These are phyloP conservation scores for Rhyzopertha dominica DNA, from an alignment of 1,140 invertebrate species.

Conservation along the genomic window DNA sequence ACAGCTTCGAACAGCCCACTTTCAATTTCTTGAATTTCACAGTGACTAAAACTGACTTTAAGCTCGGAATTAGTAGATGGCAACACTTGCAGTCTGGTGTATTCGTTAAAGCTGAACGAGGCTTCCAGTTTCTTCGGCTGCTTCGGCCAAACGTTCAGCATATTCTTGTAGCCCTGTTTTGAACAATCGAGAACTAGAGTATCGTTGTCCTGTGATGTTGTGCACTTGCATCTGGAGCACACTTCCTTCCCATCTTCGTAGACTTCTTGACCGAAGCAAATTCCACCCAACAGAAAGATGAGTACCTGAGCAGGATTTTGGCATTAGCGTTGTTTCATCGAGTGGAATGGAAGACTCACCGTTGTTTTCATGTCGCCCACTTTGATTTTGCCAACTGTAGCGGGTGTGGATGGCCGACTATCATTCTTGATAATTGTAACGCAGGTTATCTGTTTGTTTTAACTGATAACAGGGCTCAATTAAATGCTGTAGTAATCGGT, in stretches of 20 bases:
- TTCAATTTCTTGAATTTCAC: conserved; percentile 54
- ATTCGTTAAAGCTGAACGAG: conserved; percentile 45
- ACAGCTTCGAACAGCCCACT: conserved; percentile 59
- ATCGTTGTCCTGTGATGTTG: not conserved
- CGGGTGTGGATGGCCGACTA: too few relatives aligned
- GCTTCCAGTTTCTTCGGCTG: conserved; percentile 40
- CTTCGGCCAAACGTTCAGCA: conserved; percentile 45
- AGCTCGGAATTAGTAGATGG: conserved; percentile 42
- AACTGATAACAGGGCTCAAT: too few relatives aligned
- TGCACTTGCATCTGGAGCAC: conserved; percentile 2
- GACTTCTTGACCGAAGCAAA: too few relatives aligned
- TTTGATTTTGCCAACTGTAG: too few relatives aligned
- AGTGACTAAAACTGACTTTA: conserved; percentile 46
- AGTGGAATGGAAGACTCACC: too few relatives aligned
- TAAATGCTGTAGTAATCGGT: too few relatives aligned
- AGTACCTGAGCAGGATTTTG: too few relatives aligned
- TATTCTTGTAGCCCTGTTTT: conserved; percentile 42
- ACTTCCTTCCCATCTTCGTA: conserved; percentile 3
- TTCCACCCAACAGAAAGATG: too few relatives aligned
- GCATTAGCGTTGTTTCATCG: too few relatives aligned
- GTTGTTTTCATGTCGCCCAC: too few relatives aligned
- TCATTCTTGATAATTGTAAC: too few relatives aligned
- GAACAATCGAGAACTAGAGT: conserved; percentile 40
- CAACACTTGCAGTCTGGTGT: conserved; percentile 43
- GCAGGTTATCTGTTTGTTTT: too few relatives aligned